These are phyloP conservation scores for Cochlearius cochlearius DNA, from an alignment of 2,113 vertebrate species.

Conservation along the genomic window DNA sequence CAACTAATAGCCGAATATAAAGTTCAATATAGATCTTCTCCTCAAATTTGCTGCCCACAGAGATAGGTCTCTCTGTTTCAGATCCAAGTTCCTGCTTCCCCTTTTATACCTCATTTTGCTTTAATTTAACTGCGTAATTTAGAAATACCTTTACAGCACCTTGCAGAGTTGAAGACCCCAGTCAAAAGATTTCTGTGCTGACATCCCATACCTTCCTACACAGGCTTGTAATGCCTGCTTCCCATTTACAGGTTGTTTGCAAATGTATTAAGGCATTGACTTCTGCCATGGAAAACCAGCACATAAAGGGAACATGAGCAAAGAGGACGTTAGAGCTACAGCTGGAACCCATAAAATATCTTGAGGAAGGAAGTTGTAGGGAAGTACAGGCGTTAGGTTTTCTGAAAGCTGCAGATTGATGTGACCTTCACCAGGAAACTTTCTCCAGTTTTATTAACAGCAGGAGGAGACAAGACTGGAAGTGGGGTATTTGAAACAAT, in stretches of 20 bases:
- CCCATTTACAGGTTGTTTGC: not conserved
- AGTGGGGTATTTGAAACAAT: not conserved
- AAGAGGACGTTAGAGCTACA: not conserved
- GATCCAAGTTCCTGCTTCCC: not conserved
- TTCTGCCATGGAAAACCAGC: not conserved
- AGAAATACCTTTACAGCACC: not conserved
- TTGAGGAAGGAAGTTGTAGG: not conserved
- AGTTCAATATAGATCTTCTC: not conserved
- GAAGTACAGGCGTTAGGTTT: not conserved
- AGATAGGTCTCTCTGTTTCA: not conserved
- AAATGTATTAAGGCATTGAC: not conserved
- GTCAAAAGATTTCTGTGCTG: not conserved
- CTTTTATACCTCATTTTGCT: not conserved
- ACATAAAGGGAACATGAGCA: not conserved
- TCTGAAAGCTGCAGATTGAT: not conserved
- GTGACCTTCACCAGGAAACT: not conserved
- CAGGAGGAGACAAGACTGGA: not conserved
- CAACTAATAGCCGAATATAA: not conserved
- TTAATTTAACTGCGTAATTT: not conserved
- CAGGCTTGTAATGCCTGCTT: not conserved
- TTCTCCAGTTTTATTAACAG: not conserved
- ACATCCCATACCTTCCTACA: not conserved
- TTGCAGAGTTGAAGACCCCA: not conserved
- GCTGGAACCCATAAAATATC: not conserved
- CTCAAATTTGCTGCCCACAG: not conserved